phyloP scores from a whole-genome alignment of 2,113 vertebrate species.

The Nematolebias whitei region DNA sequence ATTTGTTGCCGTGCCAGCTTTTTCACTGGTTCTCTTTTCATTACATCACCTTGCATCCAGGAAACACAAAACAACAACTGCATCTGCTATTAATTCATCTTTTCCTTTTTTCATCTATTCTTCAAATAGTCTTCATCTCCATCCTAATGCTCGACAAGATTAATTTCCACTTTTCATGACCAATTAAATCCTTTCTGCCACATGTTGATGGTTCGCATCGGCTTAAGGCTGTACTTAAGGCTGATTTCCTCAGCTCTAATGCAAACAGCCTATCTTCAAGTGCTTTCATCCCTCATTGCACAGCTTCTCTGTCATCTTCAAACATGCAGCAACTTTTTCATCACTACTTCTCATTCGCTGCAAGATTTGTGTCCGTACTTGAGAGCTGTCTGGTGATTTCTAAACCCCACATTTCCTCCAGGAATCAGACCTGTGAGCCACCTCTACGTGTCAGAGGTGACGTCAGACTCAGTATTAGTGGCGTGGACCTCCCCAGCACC shows the following conservation, averaged over 20 bases:
- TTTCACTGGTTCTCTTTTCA: slow-evolving; percentile 33
- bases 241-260: slow-evolving; percentile 49
- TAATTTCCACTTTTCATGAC: slow-evolving; percentile 40
- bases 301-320: slow-evolving; percentile 38
- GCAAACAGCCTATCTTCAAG: slow-evolving; percentile 37
- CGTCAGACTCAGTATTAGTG: slow-evolving; percentile 87
- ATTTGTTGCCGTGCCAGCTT: slow-evolving; percentile 44
- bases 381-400: slow-evolving; percentile 43
- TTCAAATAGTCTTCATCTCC: slow-evolving; percentile 43
- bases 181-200: slow-evolving; percentile 60
- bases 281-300: slow-evolving; percentile 53
- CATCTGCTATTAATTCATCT: slow-evolving; percentile 50
- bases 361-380: slow-evolving; percentile 33
- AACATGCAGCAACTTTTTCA: slow-evolving; percentile 14
- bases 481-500: slow-evolving; percentile 94
- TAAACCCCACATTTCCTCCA: slow-evolving; percentile 70
- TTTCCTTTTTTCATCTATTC: slow-evolving; percentile 35
- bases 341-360: not conserved
- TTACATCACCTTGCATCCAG: slow-evolving; percentile 36
- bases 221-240: slow-evolving; percentile 38
- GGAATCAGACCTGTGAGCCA: slow-evolving; percentile 94
- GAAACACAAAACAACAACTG: slow-evolving; percentile 47
- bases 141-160: slow-evolving; percentile 48
- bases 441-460: slow-evolving; percentile 93
- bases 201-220: slow-evolving; percentile 36